Base-by-base conservation (phyloP, 2,888 invertebrate species). In the Chrysolina oricalcia region DNA sequence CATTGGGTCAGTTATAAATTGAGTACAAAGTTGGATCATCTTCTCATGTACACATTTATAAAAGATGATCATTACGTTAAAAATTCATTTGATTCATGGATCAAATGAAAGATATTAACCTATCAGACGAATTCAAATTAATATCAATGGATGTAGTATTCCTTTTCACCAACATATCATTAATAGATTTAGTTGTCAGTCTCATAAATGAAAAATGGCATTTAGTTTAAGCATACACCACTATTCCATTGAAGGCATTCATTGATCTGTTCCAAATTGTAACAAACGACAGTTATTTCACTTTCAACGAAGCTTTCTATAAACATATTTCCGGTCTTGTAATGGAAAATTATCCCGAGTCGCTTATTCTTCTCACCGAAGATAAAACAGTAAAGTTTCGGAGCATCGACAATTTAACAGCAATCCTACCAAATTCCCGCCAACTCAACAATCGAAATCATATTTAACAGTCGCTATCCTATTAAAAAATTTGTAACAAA, bases 131-230 rank as follows among this genome's bases (percentile, higher is more conserved):
- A 1, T 43, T 43, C 6, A 43, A 4, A 1, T 15, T 43, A 43
- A 43, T 15, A 43, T 43, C 9, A 43, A 43, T 43, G 43, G 6
- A 43, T 43, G 43, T 43, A 43, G 43, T 43, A 43, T 5, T 43
- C 10, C 15, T 43, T 43, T 43, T 43, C 43, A 43, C 10, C 43
- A 43, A 43, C 43, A 73, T 59, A 27, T 50, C 50, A 68, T 17
- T 50, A 21, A 43, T 19, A 19, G 11, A n/a, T 17, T 3, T 46
- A 27, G n/a, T 66, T 6, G 19, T n/a, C 43, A 15, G 8, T 8
- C 43, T 10, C 43, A 43, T 5, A 15, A 43, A 5, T 8, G 10
- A 15, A 43, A 5, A 43, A 43, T 43, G 10, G 43, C 15, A 43
- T 8, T 43, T 43, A 43, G 6, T 13, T 43, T 2, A 43, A 43